Conservation (phyloP, 2,797 vertebrate genomes). For the Neostethus bicornis region DNA sequence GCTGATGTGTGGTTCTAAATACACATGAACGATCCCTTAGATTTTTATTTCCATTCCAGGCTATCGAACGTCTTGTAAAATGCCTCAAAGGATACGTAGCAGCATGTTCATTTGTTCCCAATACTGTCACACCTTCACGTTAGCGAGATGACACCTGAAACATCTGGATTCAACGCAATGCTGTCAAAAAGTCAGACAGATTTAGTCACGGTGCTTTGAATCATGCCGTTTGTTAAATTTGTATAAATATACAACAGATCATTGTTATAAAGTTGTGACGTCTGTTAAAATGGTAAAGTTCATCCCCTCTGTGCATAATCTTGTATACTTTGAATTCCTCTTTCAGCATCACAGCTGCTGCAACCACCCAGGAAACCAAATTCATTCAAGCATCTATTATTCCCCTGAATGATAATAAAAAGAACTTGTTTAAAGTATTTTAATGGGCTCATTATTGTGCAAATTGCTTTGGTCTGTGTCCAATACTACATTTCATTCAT, state of each 20-base stretch:
- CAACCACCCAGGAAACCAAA: constrained; percentile 40
- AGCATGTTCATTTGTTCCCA: constrained; percentile 32
- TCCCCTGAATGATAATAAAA: constrained; percentile 59
- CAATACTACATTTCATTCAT: neutral
- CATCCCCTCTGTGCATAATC: constrained; percentile 34
- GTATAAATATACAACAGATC: constrained; percentile 9
- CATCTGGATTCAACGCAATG: neutral
- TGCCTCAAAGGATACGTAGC: constrained; percentile 42
- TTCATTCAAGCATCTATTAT: constrained; percentile 51
- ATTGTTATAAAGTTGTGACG: constrained; percentile 34
- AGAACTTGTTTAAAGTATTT: constrained; percentile 47
- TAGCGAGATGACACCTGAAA: constrained; percentile 16
- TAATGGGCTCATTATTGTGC: constrained; percentile 20
- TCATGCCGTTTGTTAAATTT: constrained; percentile 12
- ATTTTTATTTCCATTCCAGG: constrained; percentile 21
- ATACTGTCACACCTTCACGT: constrained; percentile 31
- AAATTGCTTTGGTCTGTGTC: neutral
- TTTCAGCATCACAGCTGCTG: constrained; percentile 41
- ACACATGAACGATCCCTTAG: constrained; percentile 24
- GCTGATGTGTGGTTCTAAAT: constrained; percentile 26
- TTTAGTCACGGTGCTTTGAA: constrained; percentile 6
- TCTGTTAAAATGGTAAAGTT: constrained; percentile 37
- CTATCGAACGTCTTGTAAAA: constrained; percentile 32
- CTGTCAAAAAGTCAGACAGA: neutral
- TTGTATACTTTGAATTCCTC: constrained; percentile 31